Evolutionary conservation across 2,888 invertebrate genomes (phyloP).

Genomic region (Volucella bombylans): DNA sequence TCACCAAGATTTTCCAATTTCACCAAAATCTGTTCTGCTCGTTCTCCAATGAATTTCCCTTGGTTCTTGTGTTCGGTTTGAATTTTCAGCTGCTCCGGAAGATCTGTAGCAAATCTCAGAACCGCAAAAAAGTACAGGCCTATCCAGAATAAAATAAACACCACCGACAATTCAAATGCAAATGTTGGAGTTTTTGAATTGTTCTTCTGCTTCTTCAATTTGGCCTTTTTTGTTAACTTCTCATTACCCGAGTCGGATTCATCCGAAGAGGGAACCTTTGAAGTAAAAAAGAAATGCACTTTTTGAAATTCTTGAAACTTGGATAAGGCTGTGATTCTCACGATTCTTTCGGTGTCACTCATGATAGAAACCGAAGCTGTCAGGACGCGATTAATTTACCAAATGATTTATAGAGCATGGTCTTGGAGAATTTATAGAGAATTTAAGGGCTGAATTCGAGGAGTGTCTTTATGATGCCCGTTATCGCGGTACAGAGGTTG

Average conservation of each 20-base stretch:
- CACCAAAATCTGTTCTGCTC: slow-evolving; percentile 86
- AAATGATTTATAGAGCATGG: slow-evolving; percentile 6
- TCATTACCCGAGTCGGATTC: slow-evolving; percentile 45
- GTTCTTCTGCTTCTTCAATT: slow-evolving; percentile 5
- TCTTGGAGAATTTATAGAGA: slow-evolving; percentile 37
- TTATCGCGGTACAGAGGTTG: too few species aligned
- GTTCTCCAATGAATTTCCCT: slow-evolving; percentile 86
- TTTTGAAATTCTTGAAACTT: background rate
- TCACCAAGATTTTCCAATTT: slow-evolving; percentile 87
- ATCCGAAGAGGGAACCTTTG: slow-evolving; percentile 15
- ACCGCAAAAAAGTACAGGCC: slow-evolving; percentile 78
- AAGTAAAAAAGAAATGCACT: background rate
- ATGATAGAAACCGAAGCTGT: slow-evolving; percentile 13
- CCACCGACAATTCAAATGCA: slow-evolving; percentile 75
- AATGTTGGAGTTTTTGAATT: background rate
- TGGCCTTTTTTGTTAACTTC: slow-evolving; percentile 9
- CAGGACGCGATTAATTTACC: background rate
- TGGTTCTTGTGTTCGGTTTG: slow-evolving; percentile 79
- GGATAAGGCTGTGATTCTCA: background rate
- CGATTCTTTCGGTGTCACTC: slow-evolving; percentile 40
- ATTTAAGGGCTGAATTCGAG: background rate
- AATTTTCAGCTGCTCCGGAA: slow-evolving; percentile 77
- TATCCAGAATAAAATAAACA: slow-evolving; percentile 79
- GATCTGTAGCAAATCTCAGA: slow-evolving; percentile 77
- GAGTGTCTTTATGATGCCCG: too few species aligned